Evolutionary conservation across 1,140 invertebrate species (phyloP).

Genomic region (Watersipora subatra): DNA sequence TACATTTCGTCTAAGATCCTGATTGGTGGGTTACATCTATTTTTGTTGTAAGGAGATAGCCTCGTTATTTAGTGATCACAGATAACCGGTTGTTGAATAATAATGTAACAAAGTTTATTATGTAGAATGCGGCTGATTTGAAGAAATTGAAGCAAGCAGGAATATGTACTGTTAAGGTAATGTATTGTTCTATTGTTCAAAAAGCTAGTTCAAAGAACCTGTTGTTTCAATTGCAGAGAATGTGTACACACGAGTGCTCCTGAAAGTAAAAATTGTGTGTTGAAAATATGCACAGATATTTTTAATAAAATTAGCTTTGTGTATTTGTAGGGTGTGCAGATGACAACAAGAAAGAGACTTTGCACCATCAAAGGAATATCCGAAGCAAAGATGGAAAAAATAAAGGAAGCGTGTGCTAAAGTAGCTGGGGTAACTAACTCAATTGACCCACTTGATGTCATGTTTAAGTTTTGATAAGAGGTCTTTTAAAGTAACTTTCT

Average conservation of each 20-base stretch:
- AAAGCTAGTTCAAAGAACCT: no score
- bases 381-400: slow-evolving; percentile 67
- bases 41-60: no score
- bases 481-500: neutral
- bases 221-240: no score
- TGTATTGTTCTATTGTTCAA: neutral
- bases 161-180: slow-evolving; percentile 56
- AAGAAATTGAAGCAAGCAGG: slow-evolving; percentile 63
- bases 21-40: no score
- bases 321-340: slow-evolving; percentile 51
- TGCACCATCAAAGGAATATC: slow-evolving; percentile 62
- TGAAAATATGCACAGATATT: neutral
- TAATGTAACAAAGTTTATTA: no score
- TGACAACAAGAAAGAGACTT: slow-evolving; percentile 61
- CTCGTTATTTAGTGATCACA: no score
- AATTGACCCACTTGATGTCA: slow-evolving; percentile 2
- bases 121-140: slow-evolving; percentile 51
- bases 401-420: slow-evolving; percentile 60
- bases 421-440: slow-evolving; percentile 28
- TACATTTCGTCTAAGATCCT: no score
- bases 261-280: no score
- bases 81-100: no score
- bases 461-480: neutral
- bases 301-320: neutral
- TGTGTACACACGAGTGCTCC: no score